phyloP scores from a whole-genome alignment of 2,113 vertebrate species.

The Amazona guildingii region DNA sequence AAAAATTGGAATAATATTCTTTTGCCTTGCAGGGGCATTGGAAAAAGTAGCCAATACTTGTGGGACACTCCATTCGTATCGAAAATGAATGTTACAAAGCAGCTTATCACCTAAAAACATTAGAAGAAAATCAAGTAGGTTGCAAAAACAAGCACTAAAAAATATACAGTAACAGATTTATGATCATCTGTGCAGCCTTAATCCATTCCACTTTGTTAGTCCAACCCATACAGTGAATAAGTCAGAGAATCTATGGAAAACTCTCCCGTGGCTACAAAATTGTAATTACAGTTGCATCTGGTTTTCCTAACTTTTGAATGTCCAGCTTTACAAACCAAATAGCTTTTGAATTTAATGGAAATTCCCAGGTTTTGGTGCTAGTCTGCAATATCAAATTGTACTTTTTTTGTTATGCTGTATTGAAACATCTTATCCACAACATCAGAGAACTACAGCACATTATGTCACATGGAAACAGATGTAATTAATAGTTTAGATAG shows the following conservation, averaged over 20 bases:
- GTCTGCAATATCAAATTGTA: background rate
- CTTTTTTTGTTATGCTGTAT: background rate
- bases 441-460: background rate
- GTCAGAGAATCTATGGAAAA: background rate
- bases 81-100: background rate
- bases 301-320: background rate
- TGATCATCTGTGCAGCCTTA: background rate
- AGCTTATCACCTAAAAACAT: background rate
- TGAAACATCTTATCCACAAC: background rate
- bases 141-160: background rate
- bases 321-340: background rate
- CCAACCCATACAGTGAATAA: background rate
- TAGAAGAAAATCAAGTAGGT: background rate
- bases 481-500: background rate
- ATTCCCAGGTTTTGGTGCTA: background rate
- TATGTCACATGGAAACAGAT: background rate
- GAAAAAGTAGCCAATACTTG: background rate
- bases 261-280: background rate
- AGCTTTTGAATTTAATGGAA: background rate
- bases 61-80: accelerated
- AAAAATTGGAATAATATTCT: background rate
- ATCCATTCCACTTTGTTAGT: background rate
- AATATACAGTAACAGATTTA: background rate
- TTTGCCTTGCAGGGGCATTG: background rate
- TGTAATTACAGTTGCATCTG: background rate